Evolutionary conservation across 2,888 invertebrate species (phyloP), one percentile per base, ranked within the genome.

Genomic region (Therioaphis trifolii): DNA sequence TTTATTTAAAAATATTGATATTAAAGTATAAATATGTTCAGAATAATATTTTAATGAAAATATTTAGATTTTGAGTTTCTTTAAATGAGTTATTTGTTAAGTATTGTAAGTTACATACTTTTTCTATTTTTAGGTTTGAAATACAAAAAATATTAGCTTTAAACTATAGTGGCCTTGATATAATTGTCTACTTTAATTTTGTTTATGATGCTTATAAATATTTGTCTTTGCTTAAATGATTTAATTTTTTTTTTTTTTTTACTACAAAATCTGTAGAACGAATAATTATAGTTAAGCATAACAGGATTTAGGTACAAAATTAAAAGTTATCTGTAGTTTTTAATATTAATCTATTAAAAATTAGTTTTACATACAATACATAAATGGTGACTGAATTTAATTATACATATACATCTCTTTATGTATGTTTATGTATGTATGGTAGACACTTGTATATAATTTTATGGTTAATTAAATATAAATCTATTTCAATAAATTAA

Each of bases 321-420:
- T 78, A 40, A 78, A 69, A 78, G 55, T 78, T 68, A 69, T 21
- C 40, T 52, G 21, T 55, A 55, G 5, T 68, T 68, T 0, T 18
- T 77, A 49, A 35, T 29, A 43, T n/a, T n/a, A 66, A 66, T 14
- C 35, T 35, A 27, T 27, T n/a, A 27, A 76, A 76, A 66, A 46
- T 66, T 11, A 21, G 49, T 77, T 77, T 77, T 68, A 35, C 40
- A 7, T 27, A 35, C 35, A n/a, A 55, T 43, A 55, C 24, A 78
- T 49, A 78, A n/a, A 40, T 40, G 68, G 69, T 52, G 68, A 78
- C 78, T 78, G 68, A 78, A 40, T 69, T 69, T 55, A 78, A 55
- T 52, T 55, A 55, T 78, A 43, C 12, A 18, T 24, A 69, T 77
- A 77, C 18, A 49, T 76, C 46, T 49, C 2, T n/a, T 0, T 63